Evolutionary conservation across 2,113 vertebrate species (phyloP), one percentile per base, ranked within the genome.

Genomic region (Brachypodius melanocephalos): DNA sequence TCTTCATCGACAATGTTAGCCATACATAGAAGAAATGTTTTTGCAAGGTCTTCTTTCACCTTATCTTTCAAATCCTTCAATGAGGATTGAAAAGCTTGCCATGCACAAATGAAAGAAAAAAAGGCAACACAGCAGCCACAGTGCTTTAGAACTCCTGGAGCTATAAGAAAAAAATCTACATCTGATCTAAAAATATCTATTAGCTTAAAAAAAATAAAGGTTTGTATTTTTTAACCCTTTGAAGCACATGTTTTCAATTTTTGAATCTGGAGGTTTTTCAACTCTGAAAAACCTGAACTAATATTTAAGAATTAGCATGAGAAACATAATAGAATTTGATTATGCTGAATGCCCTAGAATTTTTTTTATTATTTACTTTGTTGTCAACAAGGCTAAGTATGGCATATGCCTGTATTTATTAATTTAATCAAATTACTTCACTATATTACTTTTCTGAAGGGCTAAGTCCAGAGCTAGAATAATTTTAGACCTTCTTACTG

Each of bases 61-160:
- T 95, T 89, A 73, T 72, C 81, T 87, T 69, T 89, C 36, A 87
- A 91, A 85, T 87, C 81, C 66, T 80, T 83, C 58, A 74, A 40
- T 8, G 3, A 69, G 32, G n/a, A 45, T 12, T 58, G 54, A 80
- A 85, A 88, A 83, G 38, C 9, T 63, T 74, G 34, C 36, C n/a
- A 67, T 3, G 17, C 0, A 1, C 22, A 19, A 82, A 26, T 87
- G 45, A 51, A 82, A 61, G 25, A 72, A 86, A 57, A 67, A 54
- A 74, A 49, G 3, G 31, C 71, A 85, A 54, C 17, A 54, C 4
- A 69, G 10, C 8, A 79, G 17, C 5, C 49, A 8, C 26, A 31
- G 16, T 38, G 22, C n/a, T 81, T 69, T 25, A 73, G 22, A 81
- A 89, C 31, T 36, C 69, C 21, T 48, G 29, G 49, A 81, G 29